Conservation (phyloP, 2,113 vertebrate species). For the Ursus arctos region DNA sequence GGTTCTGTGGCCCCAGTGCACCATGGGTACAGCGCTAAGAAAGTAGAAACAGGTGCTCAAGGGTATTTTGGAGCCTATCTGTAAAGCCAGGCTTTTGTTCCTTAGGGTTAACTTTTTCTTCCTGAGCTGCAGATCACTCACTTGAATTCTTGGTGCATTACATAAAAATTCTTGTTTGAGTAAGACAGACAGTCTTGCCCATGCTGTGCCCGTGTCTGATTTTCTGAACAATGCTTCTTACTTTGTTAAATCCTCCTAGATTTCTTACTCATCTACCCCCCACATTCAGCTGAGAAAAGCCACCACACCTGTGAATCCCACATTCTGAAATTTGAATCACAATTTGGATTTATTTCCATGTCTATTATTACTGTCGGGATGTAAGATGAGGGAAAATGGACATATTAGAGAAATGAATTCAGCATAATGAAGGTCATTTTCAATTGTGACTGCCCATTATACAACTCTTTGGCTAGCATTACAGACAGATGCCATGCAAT, state of each 20-base stretch:
- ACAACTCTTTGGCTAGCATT: conserved; percentile 73
- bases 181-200: conserved; percentile 53
- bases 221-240: conserved; percentile 49
- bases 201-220: conserved; percentile 22
- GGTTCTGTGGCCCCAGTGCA: background rate
- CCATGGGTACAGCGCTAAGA: background rate
- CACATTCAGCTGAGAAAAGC: conserved; percentile 60
- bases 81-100: conserved; percentile 3
- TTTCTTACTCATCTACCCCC: conserved; percentile 61
- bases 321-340: conserved; percentile 73
- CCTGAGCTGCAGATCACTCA: background rate
- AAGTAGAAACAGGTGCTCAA: background rate
- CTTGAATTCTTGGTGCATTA: conserved; percentile 48
- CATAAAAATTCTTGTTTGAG: conserved; percentile 48
- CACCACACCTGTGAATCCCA: conserved; percentile 67
- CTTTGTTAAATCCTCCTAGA: conserved; percentile 65
- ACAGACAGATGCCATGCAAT: conserved; percentile 74
- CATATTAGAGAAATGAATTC: conserved; percentile 77
- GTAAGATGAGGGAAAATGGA: conserved; percentile 75
- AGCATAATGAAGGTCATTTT: conserved; percentile 80
- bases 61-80: background rate
- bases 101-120: conserved; percentile 53
- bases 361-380: conserved; percentile 67
- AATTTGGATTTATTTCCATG: conserved; percentile 72
- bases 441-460: conserved; percentile 74